Percentiles rank a stretch among this genome's conserved stretches.
Evolutionary conservation across 2,797 vertebrate genomes (phyloP).

Genomic region (Tragelaphus eurycerus): DNA sequence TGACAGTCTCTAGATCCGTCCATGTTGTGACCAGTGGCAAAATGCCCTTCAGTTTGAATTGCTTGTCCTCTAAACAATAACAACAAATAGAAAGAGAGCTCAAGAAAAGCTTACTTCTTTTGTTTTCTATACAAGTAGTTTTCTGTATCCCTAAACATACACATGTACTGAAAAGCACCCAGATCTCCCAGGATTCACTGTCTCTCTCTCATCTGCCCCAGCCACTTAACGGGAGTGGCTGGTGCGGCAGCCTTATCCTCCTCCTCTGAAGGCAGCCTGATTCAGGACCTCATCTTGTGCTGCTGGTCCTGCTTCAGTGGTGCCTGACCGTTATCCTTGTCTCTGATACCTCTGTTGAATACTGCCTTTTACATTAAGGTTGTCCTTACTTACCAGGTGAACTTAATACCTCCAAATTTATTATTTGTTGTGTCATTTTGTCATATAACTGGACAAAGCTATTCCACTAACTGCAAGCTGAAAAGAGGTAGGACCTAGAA

Average conservation of each 20-base stretch:
- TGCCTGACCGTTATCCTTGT: background rate
- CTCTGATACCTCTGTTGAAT: background rate
- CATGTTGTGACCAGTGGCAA: background rate
- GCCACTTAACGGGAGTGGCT: background rate
- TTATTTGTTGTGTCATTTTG: background rate
- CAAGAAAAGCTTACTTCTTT: background rate
- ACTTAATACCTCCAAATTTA: background rate
- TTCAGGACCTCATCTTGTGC: background rate
- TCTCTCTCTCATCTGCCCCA: background rate
- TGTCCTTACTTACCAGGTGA: background rate
- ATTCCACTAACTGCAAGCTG: background rate
- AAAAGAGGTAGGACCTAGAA: background rate
- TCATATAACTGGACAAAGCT: background rate
- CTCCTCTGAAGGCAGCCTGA: background rate
- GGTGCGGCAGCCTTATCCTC: background rate
- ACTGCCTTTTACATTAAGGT: background rate
- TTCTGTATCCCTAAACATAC: background rate
- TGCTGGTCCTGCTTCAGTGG: background rate
- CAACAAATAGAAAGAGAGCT: background rate
- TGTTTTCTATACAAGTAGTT: background rate
- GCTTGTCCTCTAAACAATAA: background rate
- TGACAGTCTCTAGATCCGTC: background rate
- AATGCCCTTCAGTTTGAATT: background rate
- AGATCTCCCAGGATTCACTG: background rate
- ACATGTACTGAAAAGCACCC: background rate